Base-by-base conservation (phyloP, 2,888 invertebrate genomes). In the Cylloceria caligata region DNA sequence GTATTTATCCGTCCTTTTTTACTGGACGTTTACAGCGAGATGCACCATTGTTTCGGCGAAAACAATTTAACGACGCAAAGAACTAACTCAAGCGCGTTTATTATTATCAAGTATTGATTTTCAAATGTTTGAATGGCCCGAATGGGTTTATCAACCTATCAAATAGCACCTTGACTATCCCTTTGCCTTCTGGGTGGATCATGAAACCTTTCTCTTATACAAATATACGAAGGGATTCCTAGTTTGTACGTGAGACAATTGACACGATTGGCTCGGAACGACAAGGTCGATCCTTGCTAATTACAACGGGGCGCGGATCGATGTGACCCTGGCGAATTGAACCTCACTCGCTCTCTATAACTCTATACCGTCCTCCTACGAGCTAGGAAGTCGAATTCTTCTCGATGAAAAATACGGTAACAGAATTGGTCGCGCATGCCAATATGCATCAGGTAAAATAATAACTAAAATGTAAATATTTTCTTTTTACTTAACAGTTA, bases 241-340 rank as follows among this genome's bases (percentile, higher is more conserved):
- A 19, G 19, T 5, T 65, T 21, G 45, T 7, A 30, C 67, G 67
- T 49, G 45, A 49, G 49, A 47, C 52, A 64, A 73, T 49, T 64
- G 27, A 27, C 64, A 64, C 64, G 64, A 55, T 65, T 74, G 19
- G 55, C 13, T 13, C 42, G 42, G 30, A n/a, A 74, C 36, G 65
- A 55, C 65, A 45, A 65, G 65, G 65, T 34, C 65, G 74, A 74
- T 42, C 39, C 45, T 72, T 65, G 65, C 49, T 65, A 74, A 74
- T 74, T 55, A 65, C 42, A 24, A 42, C 7, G 74, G 30, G n/a
- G 65, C 21, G 42, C 65, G 55, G 65, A 27, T 74, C 74, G 74
- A 74, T 74, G 65, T 55, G 65, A 74, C 74, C 74, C 52, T 65
- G 74, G 16, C 9, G 55, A 65, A 57, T 74, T n/a, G 65, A 19